Base-by-base conservation (phyloP, 2,888 invertebrate species). In the Pollenia angustigena region DNA sequence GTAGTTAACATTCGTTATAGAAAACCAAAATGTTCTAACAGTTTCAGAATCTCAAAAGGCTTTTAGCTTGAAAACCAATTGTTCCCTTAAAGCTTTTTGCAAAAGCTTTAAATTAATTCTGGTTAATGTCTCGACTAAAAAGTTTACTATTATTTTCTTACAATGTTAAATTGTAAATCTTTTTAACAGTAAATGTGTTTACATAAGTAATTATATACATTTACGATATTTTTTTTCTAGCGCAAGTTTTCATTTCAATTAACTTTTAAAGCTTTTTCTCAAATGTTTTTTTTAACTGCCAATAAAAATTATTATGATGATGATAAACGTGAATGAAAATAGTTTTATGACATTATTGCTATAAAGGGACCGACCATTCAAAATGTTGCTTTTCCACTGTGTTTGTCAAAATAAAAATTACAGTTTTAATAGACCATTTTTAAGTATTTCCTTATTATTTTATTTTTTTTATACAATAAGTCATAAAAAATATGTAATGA, bases 221-320 rank as follows among this genome's bases (percentile, higher is more conserved):
- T 32, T 6, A 32, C 6, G 32, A 32, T 6, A 32, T 32, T 32
- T 32, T 6, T 32, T 32, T 32, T 32, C 32, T 32, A 32, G 32
- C 32, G 32, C 32, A 32, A 32, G 32, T 32, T 32, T 32, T 32
- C 6, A 32, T 32, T 32, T 32, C 32, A 32, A 32, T 32, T 58
- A 32, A 4, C 6, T 58, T n/a, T 32, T 12, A 14, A 40, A 75
- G 50, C 58, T 62, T 18, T 50, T 32, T 32, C 18, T 48, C 42
- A 71, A 50, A 32, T 42, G 10, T 64, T 80, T 71, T 64, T 80
- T 71, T 80, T 60, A 44, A 71, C 50, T 44, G 58, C 40, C 52
- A 50, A 23, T 60, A 56, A 58, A 46, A 60, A 16, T 60, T 46
- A 50, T 48, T 23, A 62, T 50, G 52, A 16, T 46, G 48, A 76